phyloP scores from a whole-genome alignment of 2,797 vertebrate species.

The Scleropages formosus region DNA sequence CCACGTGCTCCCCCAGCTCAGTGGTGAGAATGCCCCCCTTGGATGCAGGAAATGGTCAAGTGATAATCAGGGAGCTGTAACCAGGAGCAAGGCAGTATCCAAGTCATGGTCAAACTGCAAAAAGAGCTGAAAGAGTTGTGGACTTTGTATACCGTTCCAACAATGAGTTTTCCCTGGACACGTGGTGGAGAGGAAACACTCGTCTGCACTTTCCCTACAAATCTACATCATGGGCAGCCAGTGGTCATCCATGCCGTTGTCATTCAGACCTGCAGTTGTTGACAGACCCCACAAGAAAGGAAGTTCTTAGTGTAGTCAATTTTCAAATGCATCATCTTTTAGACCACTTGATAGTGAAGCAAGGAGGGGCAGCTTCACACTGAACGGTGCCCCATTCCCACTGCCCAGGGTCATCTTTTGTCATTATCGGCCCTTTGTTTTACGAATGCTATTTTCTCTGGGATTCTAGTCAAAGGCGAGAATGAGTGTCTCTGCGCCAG shows the following conservation, averaged over 20 bases:
- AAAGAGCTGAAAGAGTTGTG: not conserved
- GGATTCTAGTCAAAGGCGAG: constrained; percentile 52
- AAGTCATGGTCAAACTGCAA: not conserved
- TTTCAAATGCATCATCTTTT: too few relatives aligned
- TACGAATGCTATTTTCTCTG: constrained; percentile 44
- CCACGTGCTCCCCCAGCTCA: not conserved
- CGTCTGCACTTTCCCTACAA: not conserved
- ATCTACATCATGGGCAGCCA: not conserved
- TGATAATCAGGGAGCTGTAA: not conserved
- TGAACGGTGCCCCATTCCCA: not conserved
- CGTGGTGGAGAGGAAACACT: not conserved
- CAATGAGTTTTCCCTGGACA: not conserved
- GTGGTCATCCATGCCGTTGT: too few relatives aligned
- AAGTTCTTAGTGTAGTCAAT: too few relatives aligned
- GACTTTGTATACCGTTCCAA: too few relatives aligned
- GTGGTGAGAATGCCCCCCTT: too few relatives aligned
- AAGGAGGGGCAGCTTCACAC: too few relatives aligned
- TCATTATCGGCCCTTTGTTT: not conserved
- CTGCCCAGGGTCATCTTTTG: not conserved
- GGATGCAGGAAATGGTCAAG: not conserved
- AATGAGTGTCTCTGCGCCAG: constrained; percentile 45
- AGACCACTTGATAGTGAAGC: too few relatives aligned
- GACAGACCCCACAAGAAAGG: too few relatives aligned
- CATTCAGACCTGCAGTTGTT: not conserved
- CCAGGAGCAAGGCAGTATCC: too few relatives aligned